Conservation (phyloP, 2,888 invertebrate genomes). For the Allacma fusca region DNA sequence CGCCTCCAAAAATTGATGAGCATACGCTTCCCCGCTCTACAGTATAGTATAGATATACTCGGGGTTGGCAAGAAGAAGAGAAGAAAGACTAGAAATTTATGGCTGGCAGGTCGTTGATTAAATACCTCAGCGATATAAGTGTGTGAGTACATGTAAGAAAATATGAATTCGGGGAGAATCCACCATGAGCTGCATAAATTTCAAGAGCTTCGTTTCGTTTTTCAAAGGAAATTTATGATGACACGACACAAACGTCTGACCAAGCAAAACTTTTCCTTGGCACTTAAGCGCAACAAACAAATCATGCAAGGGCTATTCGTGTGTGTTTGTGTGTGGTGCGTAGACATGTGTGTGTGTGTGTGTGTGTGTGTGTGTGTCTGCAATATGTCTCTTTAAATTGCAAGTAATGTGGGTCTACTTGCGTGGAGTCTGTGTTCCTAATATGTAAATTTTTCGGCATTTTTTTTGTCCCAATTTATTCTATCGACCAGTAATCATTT, state of each 20-base stretch:
- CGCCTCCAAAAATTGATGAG: no score
- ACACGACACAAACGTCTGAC: conserved; percentile 29
- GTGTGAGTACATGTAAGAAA: background rate
- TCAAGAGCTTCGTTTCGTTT: conserved; percentile 22
- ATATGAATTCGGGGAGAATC: conserved; percentile 26
- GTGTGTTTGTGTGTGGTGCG: background rate
- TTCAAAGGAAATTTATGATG: conserved; percentile 37
- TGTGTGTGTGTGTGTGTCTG: no score
- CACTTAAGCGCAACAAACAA: background rate
- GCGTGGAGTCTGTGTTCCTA: background rate
- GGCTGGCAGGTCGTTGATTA: conserved; percentile 37
- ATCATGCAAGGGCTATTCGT: background rate
- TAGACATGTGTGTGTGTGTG: no score
- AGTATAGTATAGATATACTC: no score
- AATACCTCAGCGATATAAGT: conserved; percentile 17
- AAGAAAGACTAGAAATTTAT: conserved; percentile 33
- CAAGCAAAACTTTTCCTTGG: conserved; percentile 31
- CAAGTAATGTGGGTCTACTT: background rate
- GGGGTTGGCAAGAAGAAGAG: conserved; percentile 18
- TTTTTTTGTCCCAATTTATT: background rate
- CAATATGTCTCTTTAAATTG: no score
- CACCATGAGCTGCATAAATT: conserved; percentile 30
- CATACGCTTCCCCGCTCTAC: no score
- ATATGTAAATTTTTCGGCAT: background rate
- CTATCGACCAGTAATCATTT: background rate